phyloP scores from a whole-genome alignment of 2,888 invertebrate species.

The Willowsia nigromaculata region DNA sequence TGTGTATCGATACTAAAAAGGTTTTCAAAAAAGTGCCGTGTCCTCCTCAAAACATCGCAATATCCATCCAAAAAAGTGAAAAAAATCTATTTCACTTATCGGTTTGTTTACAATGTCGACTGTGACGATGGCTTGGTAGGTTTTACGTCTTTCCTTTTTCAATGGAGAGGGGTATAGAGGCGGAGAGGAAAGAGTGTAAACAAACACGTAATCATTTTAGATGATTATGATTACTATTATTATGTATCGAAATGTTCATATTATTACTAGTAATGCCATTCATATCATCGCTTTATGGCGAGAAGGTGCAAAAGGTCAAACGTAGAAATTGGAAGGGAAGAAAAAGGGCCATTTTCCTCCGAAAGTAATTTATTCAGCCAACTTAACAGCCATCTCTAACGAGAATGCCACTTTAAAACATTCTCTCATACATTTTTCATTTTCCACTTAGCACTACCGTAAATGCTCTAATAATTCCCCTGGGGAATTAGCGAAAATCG shows the following conservation, averaged over 20 bases:
- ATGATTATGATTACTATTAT: background rate
- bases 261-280: background rate
- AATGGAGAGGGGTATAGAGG: background rate
- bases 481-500: too few relatives aligned
- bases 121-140: background rate
- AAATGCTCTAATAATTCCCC: too few relatives aligned
- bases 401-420: background rate
- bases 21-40: background rate
- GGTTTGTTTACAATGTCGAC: background rate
- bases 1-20: background rate
- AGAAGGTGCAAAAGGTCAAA: background rate
- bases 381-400: background rate
- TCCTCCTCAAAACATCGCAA: background rate
- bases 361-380: background rate
- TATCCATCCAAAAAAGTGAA: background rate
- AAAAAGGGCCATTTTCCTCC: background rate
- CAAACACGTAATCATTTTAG: background rate
- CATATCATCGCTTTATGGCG: background rate
- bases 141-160: background rate
- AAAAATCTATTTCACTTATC: background rate
- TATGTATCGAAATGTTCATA: background rate
- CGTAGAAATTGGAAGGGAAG: background rate
- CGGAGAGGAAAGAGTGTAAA: background rate
- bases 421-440: background rate
- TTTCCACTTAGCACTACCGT: background rate